These are phyloP conservation scores for Neodiprion lecontei DNA, from an alignment of 1,140 invertebrate species.

Conservation along the genomic window DNA sequence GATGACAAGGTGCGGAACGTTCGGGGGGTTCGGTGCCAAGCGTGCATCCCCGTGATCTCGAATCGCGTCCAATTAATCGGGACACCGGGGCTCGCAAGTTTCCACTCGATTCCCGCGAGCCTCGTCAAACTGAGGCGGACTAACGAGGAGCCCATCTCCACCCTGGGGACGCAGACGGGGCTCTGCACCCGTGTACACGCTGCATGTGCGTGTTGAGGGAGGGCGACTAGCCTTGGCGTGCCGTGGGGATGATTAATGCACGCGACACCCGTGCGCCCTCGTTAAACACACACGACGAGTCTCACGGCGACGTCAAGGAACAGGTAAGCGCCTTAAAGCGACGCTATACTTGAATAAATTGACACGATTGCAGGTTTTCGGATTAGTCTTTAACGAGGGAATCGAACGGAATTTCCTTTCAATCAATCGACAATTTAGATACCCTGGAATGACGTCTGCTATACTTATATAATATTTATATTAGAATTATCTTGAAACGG, in stretches of 20 bases:
- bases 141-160: background rate
- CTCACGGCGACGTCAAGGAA: too few species aligned
- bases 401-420: too few species aligned
- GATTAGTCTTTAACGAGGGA: too few species aligned
- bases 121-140: background rate
- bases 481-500: too few species aligned
- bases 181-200: background rate
- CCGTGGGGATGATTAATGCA: slow-evolving; percentile 47
- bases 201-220: slow-evolving; percentile 8
- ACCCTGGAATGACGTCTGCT: too few species aligned
- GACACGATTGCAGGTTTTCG: too few species aligned
- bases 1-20: background rate
- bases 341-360: too few species aligned
- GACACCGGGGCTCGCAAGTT: background rate
- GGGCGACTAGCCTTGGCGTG: slow-evolving; percentile 42
- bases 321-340: too few species aligned
- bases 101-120: background rate
- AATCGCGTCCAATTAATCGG: slow-evolving; percentile 7
- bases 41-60: background rate
- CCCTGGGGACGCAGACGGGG: background rate
- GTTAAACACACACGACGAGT: too few species aligned
- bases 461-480: too few species aligned
- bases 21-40: background rate
- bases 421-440: too few species aligned
- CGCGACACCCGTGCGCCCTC: slow-evolving; percentile 25